These are phyloP conservation scores for Oophaga pumilio DNA, from an alignment of 2,113 vertebrate species.

Conservation along the genomic window DNA sequence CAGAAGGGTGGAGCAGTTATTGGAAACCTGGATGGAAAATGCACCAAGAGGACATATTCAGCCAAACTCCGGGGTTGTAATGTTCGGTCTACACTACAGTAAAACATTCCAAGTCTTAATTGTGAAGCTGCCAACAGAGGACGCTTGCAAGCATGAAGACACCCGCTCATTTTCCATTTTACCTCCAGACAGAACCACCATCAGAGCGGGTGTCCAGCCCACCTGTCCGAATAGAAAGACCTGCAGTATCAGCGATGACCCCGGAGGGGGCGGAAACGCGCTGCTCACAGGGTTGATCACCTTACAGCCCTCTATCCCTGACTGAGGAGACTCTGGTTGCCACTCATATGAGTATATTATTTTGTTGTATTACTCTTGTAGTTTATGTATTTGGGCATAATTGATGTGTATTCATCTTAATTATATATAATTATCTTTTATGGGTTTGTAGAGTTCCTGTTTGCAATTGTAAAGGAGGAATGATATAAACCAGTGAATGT, in stretches of 20 bases:
- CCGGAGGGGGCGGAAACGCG: not conserved
- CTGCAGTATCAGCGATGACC: not conserved
- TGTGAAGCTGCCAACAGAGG: slow-evolving; percentile 16
- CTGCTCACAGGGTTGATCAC: not conserved
- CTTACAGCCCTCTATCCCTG: not conserved
- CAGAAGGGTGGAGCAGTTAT: slow-evolving; percentile 40
- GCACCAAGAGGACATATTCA: slow-evolving; percentile 16
- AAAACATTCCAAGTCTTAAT: slow-evolving; percentile 11
- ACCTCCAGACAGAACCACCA: slow-evolving; percentile 17
- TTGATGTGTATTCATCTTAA: not conserved
- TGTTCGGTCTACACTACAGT: not conserved
- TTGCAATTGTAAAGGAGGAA: not conserved
- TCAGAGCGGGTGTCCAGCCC: slow-evolving; percentile 12
- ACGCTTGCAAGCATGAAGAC: slow-evolving; percentile 27
- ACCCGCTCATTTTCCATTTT: slow-evolving; percentile 10
- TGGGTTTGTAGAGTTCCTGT: not conserved
- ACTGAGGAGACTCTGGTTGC: not conserved
- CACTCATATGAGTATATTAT: not conserved
- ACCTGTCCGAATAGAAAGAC: slow-evolving; percentile 1
- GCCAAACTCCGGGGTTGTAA: slow-evolving; percentile 34
- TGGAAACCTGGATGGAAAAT: slow-evolving; percentile 50
- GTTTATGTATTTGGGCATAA: not conserved
- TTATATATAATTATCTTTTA: not conserved
- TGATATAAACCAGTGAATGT: not conserved
- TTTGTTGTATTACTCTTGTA: not conserved